A percentile compares a stretch with the other conserved stretches of the same genome.
These are phyloP conservation scores for Eolophus roseicapilla DNA, from an alignment of 2,113 vertebrate genomes.

Conservation along the genomic window DNA sequence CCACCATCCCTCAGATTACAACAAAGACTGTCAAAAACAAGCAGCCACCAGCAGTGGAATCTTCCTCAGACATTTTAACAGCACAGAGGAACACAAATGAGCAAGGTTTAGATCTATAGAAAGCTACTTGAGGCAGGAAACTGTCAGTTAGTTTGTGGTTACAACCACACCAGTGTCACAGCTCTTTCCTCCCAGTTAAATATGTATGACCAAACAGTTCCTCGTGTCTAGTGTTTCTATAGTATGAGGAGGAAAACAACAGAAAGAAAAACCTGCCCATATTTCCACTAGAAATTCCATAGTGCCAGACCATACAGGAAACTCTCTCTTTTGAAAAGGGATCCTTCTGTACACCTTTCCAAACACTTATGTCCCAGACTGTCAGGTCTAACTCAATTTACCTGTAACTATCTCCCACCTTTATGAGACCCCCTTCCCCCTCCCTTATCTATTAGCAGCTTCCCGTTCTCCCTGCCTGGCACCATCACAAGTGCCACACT, in stretches of 20 bases:
- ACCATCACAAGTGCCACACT: not conserved
- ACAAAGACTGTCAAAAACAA: slow-evolving; percentile 11
- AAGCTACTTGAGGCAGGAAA: slow-evolving; percentile 49
- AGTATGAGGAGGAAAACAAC: not conserved
- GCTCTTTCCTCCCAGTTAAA: slow-evolving; percentile 42
- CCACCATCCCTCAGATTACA: not conserved
- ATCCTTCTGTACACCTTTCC: not conserved
- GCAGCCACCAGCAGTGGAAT: not conserved
- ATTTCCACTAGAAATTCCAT: not conserved
- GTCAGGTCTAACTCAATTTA: not conserved
- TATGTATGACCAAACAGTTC: not conserved
- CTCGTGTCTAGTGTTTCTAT: not conserved
- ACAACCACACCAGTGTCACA: slow-evolving; percentile 33
- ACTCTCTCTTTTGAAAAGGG: not conserved
- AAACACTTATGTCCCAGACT: not conserved
- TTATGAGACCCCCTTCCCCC: not conserved
- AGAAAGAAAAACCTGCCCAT: not conserved
- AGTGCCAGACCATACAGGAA: not conserved
- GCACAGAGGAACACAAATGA: not conserved
- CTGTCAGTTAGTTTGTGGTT: slow-evolving; percentile 53
- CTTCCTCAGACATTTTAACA: not conserved
- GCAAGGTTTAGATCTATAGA: not conserved
- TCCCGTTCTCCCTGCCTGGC: not conserved
- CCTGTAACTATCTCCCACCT: not conserved
- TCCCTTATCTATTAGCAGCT: not conserved